Conservation (phyloP, 2,888 invertebrate species). For the Melanargia galathea region DNA sequence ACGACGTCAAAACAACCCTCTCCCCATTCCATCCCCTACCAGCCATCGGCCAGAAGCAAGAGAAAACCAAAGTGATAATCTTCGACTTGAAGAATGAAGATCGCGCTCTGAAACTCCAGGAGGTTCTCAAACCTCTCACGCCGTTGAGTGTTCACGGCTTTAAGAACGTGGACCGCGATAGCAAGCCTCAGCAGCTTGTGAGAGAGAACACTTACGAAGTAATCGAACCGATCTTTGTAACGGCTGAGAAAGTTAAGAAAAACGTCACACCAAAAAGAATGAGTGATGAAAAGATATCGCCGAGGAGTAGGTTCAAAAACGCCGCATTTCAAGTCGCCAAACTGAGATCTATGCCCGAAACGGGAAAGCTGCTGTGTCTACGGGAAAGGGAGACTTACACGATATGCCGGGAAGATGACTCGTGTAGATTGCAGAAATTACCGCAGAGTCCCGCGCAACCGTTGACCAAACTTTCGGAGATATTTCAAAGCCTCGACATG, state of each 20-base stretch:
- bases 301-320: constrained; percentile 71
- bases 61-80: constrained; percentile 69
- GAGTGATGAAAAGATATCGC: constrained; percentile 55
- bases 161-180: constrained; percentile 55
- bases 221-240: constrained; percentile 67
- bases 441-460: constrained; percentile 65
- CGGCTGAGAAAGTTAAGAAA: constrained; percentile 53
- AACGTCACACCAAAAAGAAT: constrained; percentile 34
- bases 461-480: constrained; percentile 68
- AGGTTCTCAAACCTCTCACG: constrained; percentile 70
- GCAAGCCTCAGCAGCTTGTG: constrained; percentile 64
- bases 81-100: constrained; percentile 62
- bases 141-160: constrained; percentile 65
- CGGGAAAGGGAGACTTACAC: constrained; percentile 64
- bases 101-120: constrained; percentile 56
- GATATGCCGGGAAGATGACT: constrained; percentile 51
- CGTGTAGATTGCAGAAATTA: constrained; percentile 58
- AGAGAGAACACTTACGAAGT: constrained; percentile 77
- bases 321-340: constrained; percentile 72
- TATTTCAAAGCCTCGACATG: constrained; percentile 72
- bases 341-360: constrained; percentile 65
- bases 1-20: constrained; percentile 65
- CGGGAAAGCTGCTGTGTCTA: constrained; percentile 70
- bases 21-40: constrained; percentile 77
- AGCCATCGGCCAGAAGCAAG: constrained; percentile 71